Evolutionary conservation across 2,113 vertebrate genomes (phyloP), one percentile per base, ranked within the genome.

Genomic region (Pundamilia nyererei): DNA sequence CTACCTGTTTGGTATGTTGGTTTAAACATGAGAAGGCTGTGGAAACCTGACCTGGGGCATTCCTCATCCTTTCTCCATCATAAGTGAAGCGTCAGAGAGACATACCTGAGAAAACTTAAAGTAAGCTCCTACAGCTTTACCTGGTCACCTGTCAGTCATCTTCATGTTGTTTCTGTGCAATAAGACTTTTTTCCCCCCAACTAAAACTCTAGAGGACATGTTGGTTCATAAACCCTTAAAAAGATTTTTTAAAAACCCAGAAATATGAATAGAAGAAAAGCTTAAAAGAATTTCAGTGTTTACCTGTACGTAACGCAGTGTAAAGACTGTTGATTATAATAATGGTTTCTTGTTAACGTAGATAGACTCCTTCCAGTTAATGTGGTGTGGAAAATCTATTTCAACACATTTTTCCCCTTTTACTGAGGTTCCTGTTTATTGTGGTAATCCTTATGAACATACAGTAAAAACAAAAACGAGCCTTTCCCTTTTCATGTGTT

Each of bases 131-230:
- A 53, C 79, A 82, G 55, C 70, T 87, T 83, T 87, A 84, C 53
- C 77, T 84, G 85, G 84, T 85, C 33, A 26, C n/a, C 19, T 81
- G 89, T 84, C 89, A 82, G 21, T 87, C 84, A 79, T 31, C 17
- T 83, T 68, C n/a, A 79, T 77, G 5, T 9, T 79, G 80, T 86
- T 77, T 87, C 13, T 7, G 42, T 6, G 47, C 26, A 12, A 4
- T 45, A 5, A 49, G 12, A 38, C 19, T 19, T 62, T 60, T 31
- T 62, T 7, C 1, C 35, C 80, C 13, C 11, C 75, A 17, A 45
- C 42, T 49, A 31, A 47, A 31, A 38, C 15, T 38, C 21, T 5
- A 9, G 45, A 75, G 42, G 9, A 49, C 9, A 31, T 13, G 26
- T 49, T 49, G 42, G 26, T 31, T 29, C 9, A 49, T 47, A 31